Evolutionary conservation across 1,140 invertebrate genomes (phyloP), one percentile per base, ranked within the genome.

Genomic region (Battus philenor): DNA sequence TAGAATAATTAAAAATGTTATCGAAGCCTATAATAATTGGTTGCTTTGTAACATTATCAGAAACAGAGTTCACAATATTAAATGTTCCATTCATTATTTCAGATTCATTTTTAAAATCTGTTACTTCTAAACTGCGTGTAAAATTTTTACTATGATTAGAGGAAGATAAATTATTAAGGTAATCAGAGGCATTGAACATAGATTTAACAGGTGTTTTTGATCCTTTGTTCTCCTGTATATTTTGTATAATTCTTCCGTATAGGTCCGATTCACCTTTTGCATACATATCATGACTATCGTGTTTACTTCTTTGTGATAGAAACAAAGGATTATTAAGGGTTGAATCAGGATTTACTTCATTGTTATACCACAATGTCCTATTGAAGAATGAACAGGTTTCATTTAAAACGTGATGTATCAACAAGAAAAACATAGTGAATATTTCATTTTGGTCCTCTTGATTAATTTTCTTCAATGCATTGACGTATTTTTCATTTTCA

Each of bases 371-470:
- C 12, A 52, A 43, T 12, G 39, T 33, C 24, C 36, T 52, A 30
- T 68, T 58, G 7, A 82, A 66, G 33, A 72, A 67, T 17, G 47
- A 46, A 33, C 57, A 15, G 1, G 66, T 71, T 27, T 70, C 56
- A 11, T 76, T 73, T 0, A 74, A 41, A 26, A 83, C 54, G 32
- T 58, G 50, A 41, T 61, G 46, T 0, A 75, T 34, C 8, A 73
- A 22, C 33, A 53, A 55, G 26, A 58, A 55, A n/a, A 81, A 61
- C 20, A 68, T 26, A 15, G 53, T 57, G 24, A 69, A 68, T 24
- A 73, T 44, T 39, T 74, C 62, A 33, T 50, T 74, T 22, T 74
- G 60, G 15, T 76, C 68, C 36, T 73, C 61, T 11, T 50, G 39
- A 31, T 76, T 60, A 12, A 74, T 52, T 18, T 44, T 65, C n/a